phyloP scores from a whole-genome alignment of 1,140 invertebrate species.

The Tetragnatha versicolor region DNA sequence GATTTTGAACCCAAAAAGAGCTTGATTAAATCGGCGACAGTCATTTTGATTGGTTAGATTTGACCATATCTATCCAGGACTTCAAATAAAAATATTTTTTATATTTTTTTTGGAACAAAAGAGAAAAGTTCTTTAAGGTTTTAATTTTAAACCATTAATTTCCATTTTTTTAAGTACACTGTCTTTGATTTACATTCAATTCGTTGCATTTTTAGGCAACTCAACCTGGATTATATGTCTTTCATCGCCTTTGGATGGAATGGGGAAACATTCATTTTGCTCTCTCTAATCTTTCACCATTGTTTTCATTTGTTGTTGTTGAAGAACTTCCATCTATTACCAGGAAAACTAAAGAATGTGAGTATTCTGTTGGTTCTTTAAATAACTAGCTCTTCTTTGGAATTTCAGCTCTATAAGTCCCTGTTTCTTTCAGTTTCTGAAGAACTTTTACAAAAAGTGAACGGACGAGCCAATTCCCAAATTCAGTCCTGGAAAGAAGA shows the following conservation, averaged over 20 bases:
- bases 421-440: not conserved
- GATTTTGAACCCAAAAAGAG: no score
- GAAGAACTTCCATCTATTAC: conserved; percentile 40
- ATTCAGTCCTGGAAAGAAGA: conserved; percentile 14
- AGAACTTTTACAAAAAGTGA: not conserved
- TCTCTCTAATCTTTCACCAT: conserved; percentile 9
- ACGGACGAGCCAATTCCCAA: not conserved
- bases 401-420: not conserved
- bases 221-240: conserved; percentile 34
- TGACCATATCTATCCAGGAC: no score
- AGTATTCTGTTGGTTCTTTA: not conserved
- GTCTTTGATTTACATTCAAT: no score
- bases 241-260: conserved; percentile 48
- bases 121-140: no score
- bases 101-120: no score
- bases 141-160: not conserved
- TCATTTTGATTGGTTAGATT: no score
- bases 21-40: no score
- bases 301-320: conserved; percentile 35
- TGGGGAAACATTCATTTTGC: conserved; percentile 56
- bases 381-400: not conserved
- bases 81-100: no score
- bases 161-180: not conserved
- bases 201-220: conserved; percentile 25
- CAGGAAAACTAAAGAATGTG: conserved; percentile 11